Conservation (phyloP, 2,797 vertebrate species). For the Sternarchorhynchus goeldii region DNA sequence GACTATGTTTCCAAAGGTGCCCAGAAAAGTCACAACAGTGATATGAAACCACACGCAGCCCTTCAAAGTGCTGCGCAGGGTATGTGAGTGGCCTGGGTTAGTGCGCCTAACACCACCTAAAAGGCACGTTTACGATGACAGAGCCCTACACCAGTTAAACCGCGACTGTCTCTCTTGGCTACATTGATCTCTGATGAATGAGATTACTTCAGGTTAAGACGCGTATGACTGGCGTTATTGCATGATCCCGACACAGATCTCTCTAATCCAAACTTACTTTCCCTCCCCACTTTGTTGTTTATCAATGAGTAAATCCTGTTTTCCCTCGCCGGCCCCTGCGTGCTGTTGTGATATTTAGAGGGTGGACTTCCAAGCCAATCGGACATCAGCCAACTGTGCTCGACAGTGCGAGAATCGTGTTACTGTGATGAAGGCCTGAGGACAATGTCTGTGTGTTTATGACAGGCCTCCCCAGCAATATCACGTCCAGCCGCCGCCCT, state of each 20-base stretch:
- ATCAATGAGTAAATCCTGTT: slow-evolving; percentile 64
- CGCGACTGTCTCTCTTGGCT: slow-evolving; percentile 42
- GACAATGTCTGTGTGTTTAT: slow-evolving; percentile 65
- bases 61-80: not conserved
- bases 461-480: slow-evolving; percentile 56
- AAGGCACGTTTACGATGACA: not conserved
- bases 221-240: slow-evolving; percentile 55
- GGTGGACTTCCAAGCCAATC: slow-evolving; percentile 56
- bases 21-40: slow-evolving; percentile 43
- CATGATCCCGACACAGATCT: slow-evolving; percentile 56
- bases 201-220: slow-evolving; percentile 56
- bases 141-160: slow-evolving; percentile 27
- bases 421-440: slow-evolving; percentile 63
- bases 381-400: slow-evolving; percentile 61
- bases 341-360: slow-evolving; percentile 59
- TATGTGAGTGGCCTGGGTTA: slow-evolving; percentile 12
- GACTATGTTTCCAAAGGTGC: slow-evolving; percentile 37
- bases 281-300: slow-evolving; percentile 53
- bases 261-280: slow-evolving; percentile 62
- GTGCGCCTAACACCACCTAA: not conserved
- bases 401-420: slow-evolving; percentile 62
- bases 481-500: slow-evolving; percentile 65
- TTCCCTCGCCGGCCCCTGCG: slow-evolving; percentile 50
- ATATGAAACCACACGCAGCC: slow-evolving; percentile 29
- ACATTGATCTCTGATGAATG: slow-evolving; percentile 55